Conservation (phyloP, 2,113 vertebrate genomes). For the Calidris pygmaea region DNA sequence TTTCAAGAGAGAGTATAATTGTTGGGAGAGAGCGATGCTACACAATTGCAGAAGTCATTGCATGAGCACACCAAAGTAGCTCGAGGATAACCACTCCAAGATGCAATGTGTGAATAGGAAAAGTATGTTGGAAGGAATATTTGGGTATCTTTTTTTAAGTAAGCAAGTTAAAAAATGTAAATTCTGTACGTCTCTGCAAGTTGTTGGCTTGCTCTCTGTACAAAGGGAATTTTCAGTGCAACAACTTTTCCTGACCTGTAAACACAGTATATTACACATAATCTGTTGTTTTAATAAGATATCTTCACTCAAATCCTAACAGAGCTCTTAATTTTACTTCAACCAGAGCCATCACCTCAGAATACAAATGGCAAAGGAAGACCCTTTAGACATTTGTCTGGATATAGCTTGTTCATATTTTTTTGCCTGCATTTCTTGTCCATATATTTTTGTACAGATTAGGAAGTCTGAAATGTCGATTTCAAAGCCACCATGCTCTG, state of each 20-base stretch:
- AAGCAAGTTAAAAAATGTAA: not conserved
- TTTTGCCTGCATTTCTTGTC: not conserved
- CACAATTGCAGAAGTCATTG: not conserved
- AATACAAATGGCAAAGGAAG: not conserved
- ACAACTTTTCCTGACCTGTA: not conserved
- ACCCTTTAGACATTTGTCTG: not conserved
- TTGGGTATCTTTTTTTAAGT: not conserved
- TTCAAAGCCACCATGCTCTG: not conserved
- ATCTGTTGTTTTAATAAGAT: not conserved
- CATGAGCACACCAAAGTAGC: not conserved
- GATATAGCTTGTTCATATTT: not conserved
- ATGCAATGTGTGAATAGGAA: not conserved
- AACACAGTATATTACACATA: not conserved
- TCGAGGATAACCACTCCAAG: not conserved
- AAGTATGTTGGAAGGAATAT: not conserved
- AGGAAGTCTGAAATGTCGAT: not conserved
- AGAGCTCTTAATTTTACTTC: not conserved
- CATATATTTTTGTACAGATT: not conserved
- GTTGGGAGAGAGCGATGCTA: not conserved
- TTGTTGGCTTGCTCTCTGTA: not conserved
- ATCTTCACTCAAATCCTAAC: not conserved
- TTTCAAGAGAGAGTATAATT: not conserved
- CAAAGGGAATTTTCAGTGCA: not conserved
- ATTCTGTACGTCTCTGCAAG: not conserved
- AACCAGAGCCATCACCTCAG: not conserved